Conservation (phyloP, 92 coral and sea anemone genomes). For the Umimayanthus chanpuru region DNA sequence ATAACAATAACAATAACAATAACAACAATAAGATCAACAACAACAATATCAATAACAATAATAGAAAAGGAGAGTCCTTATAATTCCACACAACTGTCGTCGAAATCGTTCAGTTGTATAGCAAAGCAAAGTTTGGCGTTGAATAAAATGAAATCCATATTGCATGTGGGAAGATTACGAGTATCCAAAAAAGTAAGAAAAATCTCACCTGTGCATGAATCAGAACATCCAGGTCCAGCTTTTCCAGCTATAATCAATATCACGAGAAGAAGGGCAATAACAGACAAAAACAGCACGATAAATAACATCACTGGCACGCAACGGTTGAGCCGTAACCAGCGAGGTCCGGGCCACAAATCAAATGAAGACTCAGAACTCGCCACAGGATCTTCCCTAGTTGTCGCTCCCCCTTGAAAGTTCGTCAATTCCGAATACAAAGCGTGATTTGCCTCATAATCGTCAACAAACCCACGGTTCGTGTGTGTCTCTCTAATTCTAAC, state of each 20-base stretch:
- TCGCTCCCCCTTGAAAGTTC: background rate
- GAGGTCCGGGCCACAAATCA: conserved; percentile 8
- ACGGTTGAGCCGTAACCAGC: background rate
- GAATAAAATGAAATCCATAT: too few species aligned
- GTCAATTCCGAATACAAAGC: conserved; percentile 27
- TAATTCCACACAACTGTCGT: too few species aligned
- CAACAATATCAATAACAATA: too few species aligned
- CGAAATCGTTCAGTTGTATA: too few species aligned
- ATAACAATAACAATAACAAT: too few species aligned
- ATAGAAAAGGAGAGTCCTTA: too few species aligned
- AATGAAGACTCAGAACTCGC: background rate
- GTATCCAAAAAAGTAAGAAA: background rate
- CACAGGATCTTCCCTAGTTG: background rate
- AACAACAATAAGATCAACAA: too few species aligned
- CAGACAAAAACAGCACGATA: conserved; percentile 15
- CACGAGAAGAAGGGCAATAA: conserved; percentile 20
- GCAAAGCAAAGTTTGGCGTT: too few species aligned
- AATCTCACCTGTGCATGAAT: conserved; percentile 12
- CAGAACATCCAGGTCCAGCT: conserved; percentile 14
- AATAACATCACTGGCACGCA: conserved; percentile 3
- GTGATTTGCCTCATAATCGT: conserved; percentile 7
- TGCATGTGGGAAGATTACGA: background rate
- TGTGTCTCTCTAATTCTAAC: background rate
- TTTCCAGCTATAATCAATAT: conserved; percentile 37
- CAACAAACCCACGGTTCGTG: conserved; percentile 3